Evolutionary conservation across 2,797 vertebrate genomes (phyloP).

Genomic region (Pelodytes ibericus): DNA sequence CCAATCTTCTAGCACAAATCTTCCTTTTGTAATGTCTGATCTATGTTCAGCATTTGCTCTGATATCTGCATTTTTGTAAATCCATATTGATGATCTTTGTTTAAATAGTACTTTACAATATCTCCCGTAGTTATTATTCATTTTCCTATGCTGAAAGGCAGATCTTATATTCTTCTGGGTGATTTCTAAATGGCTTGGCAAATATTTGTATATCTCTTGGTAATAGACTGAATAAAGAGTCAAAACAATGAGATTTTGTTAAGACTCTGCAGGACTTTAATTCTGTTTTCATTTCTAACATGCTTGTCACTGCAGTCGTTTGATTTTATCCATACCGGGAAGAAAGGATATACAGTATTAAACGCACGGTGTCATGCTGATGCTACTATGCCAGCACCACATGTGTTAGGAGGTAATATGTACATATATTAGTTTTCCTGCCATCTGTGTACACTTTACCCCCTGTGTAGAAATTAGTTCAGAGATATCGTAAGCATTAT

Average conservation of each 20-base stretch:
- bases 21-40: no score
- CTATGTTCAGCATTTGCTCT: no score
- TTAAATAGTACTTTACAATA: no score
- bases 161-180: background rate
- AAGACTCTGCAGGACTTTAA: slow-evolving; percentile 16
- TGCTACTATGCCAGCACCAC: slow-evolving; percentile 12
- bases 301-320: slow-evolving; percentile 38
- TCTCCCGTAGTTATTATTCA: background rate
- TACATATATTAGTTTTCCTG: slow-evolving; percentile 41
- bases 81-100: no score
- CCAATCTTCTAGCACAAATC: no score
- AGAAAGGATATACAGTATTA: slow-evolving; percentile 40
- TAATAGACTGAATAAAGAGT: slow-evolving; percentile 7
- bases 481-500: slow-evolving; percentile 9
- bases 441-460: slow-evolving; percentile 51
- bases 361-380: slow-evolving; percentile 23
- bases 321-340: slow-evolving; percentile 41
- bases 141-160: background rate
- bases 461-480: slow-evolving; percentile 41
- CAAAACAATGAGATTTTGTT: slow-evolving; percentile 14
- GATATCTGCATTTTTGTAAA: no score
- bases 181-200: background rate
- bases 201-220: slow-evolving; percentile 27
- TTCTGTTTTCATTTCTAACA: slow-evolving; percentile 48
- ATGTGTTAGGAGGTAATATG: slow-evolving; percentile 26